phyloP scores from a whole-genome alignment of 2,113 vertebrate genomes.

The Spea bombifrons region DNA sequence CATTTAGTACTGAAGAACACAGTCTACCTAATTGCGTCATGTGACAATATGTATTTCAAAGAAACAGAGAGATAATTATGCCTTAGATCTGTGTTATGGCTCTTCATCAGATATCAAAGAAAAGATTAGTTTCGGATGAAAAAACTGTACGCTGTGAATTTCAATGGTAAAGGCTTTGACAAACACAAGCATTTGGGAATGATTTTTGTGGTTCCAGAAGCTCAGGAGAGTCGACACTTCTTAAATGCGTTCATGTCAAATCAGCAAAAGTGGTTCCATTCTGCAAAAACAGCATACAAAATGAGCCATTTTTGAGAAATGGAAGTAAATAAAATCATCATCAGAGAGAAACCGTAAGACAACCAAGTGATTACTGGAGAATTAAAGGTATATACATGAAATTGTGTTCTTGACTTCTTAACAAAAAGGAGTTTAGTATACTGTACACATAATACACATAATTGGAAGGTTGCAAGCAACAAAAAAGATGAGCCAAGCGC shows the following conservation, averaged over 20 bases:
- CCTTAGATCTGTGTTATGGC: constrained; percentile 5
- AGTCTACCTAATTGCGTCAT: not conserved
- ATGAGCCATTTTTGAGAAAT: not conserved
- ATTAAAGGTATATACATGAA: no score
- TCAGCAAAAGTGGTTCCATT: not conserved
- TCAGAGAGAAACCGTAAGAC: not conserved
- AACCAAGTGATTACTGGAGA: no score
- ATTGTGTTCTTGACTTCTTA: no score
- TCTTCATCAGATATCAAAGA: constrained; percentile 21
- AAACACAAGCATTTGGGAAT: not conserved
- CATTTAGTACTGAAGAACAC: not conserved
- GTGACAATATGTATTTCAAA: constrained; percentile 4
- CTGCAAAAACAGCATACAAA: not conserved
- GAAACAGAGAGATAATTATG: constrained; percentile 16
- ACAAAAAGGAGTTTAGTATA: no score
- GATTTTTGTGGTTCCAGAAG: constrained; percentile 4
- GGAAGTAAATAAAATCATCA: not conserved
- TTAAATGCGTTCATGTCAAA: not conserved
- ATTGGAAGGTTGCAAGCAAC: no score
- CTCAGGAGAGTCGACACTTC: not conserved
- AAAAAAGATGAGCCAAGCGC: no score
- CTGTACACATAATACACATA: no score
- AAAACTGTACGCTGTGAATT: not conserved
- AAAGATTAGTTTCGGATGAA: constrained; percentile 7
- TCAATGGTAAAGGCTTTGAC: not conserved